Base-by-base conservation (phyloP, 2,797 vertebrate species). In the Phyllotis vaccarum region DNA sequence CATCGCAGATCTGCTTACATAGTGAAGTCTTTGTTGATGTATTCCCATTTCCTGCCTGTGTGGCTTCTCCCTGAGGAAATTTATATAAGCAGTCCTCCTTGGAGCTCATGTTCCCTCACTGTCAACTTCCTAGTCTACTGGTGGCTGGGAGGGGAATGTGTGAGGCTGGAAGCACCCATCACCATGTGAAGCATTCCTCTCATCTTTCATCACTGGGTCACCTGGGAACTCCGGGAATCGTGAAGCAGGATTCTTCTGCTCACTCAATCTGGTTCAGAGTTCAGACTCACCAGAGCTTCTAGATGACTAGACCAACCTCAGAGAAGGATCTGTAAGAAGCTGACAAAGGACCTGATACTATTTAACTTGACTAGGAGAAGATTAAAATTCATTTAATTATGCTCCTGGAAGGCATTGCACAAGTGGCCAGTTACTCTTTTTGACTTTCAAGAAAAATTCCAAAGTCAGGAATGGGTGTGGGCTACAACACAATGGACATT, bases 11-110 rank as follows among this genome's bases (percentile, higher is more conserved):
- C 49, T 89, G 74, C 82, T 96, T 95, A 85, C 90, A 89, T 24
- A 82, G 76, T 68, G 82, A 52, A 40, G 56, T 31, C 64, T 88
- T 76, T 92, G 92, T 80, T 92, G 94, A 86, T 94, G 22, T 93
- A 22, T 75, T 94, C 79, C 68, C 16, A 78, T 92, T 83, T 97
- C 91, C 83, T 95, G 96, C 90, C 90, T 88, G 60, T 68, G 85
- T 80, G 78, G 72, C 81, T 95, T 92, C 89, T 95, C 89, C 66
- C 75, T 70, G 62, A 93, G 96, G 92, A 98, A 92, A 88, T 64
- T 52, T 88, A 96, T 46, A 93, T 31, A 81, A 87, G 80, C 19
- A 37, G 16, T 12, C 46, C 64, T 85, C 79, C 37, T 31, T 52
- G 76, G 37, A 6, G 52, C 49, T 82, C 46, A 12, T 6, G 37